These are phyloP conservation scores for Acanthococcus lagerstroemiae DNA, from an alignment of 2,888 invertebrate species.

Conservation along the genomic window DNA sequence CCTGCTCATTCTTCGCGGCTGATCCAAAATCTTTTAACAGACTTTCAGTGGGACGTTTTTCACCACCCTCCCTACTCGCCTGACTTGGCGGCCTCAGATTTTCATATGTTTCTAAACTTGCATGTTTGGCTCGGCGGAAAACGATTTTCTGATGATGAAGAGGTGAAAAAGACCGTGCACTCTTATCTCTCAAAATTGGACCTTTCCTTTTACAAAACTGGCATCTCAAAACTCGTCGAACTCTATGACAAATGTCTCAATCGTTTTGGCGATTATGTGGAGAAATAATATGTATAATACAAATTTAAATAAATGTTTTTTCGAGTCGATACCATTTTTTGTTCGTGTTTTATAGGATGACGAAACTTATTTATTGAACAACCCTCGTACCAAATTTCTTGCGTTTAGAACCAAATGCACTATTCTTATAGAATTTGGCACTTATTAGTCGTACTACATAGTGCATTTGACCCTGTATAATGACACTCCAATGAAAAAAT, in stretches of 20 bases:
- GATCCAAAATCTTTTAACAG: no score
- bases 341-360: not conserved
- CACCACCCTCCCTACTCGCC: not conserved
- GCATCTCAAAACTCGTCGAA: not conserved
- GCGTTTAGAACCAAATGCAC: no score
- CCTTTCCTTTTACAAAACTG: not conserved
- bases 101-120: not conserved
- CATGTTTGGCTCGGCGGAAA: not conserved
- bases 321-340: not conserved
- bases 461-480: no score
- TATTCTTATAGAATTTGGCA: no score
- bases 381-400: no score
- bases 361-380: not conserved
- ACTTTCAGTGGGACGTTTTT: not conserved
- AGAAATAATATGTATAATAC: not conserved
- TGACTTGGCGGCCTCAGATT: not conserved
- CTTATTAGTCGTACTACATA: no score
- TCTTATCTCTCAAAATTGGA: not conserved
- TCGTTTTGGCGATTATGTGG: not conserved
- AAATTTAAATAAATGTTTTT: not conserved
- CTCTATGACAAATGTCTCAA: not conserved
- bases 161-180: not conserved
- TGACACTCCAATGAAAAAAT: no score
- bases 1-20: not conserved
- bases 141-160: not conserved